Base-by-base conservation (phyloP, 2,888 invertebrate genomes). In the Agonopterix subpropinquella region DNA sequence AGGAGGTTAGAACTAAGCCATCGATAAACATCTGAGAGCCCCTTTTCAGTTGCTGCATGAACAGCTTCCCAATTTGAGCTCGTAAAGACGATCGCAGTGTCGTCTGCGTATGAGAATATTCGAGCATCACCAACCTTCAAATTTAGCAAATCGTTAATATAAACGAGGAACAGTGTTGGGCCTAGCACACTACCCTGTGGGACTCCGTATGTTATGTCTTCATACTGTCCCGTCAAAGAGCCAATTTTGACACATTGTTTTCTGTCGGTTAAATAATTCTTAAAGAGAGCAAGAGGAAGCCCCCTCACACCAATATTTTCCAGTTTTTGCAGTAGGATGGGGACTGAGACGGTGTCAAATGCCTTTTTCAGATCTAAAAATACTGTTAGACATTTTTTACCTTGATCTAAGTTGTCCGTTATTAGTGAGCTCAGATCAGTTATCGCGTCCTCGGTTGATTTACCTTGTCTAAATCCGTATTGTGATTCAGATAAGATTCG, bases 1-100 rank as follows among this genome's bases (percentile, higher is more conserved):
- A n/a, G n/a, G n/a, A 52, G 41, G 13, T 50, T 53, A 11, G 1
- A 2, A n/a, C 47, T 28, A 1, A 53, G 46, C 49, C 48, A 53
- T 4, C 5, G 1, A 41, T 44, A 11, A 28, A 53, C 36, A 13
- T 41, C 4, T 10, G 36, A 7, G 9, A 53, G 44, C 2, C 46
- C 49, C 8, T 9, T 11, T 42, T 53, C 53, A 36, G 50, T 36
- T 10, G 4, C 8, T 8, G 2, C 4, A n/a, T 11, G 15, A 11
- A 50, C 48, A 9, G n/a, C 10, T 1, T 46, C 28, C 53, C 50
- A 53, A 0, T 45, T 41, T 11, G n/a, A n/a, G n/a, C n/a, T n/a
- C n/a, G n/a, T n/a, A n/a, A n/a, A n/a, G n/a, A n/a, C n/a, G n/a
- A n/a, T 15, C 7, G 46, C 46, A 4, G 46, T 47, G 15, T 47